Evolutionary conservation across 2,797 vertebrate genomes (phyloP).

Genomic region (Glyptemys insculpta): DNA sequence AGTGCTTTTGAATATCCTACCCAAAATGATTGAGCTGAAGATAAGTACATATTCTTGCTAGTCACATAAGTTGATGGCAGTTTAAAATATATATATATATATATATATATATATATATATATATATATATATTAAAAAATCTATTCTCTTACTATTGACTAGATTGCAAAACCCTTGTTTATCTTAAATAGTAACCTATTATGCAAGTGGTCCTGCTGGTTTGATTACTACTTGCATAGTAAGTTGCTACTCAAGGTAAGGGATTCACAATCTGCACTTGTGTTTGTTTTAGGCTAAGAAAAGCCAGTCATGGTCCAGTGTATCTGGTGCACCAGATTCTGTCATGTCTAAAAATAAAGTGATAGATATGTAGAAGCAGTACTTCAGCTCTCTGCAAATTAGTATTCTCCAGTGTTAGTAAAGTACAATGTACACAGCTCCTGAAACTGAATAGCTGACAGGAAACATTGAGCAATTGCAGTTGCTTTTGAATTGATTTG

Average conservation of each 20-base stretch:
- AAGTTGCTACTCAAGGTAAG: neutral
- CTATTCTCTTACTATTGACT: neutral
- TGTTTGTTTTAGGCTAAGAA: neutral
- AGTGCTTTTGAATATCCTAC: neutral
- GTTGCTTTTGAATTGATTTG: constrained; percentile 14
- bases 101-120: too few species aligned
- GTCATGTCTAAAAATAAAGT: neutral
- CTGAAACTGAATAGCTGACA: neutral
- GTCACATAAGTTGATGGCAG: neutral
- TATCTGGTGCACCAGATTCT: neutral
- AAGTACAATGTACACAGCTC: neutral
- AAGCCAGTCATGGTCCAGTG: neutral
- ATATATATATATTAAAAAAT: neutral
- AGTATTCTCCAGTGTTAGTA: neutral
- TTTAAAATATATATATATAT: neutral
- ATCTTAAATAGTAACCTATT: neutral
- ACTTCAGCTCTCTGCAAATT: neutral
- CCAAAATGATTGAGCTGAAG: neutral
- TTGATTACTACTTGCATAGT: neutral
- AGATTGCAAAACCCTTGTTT: neutral
- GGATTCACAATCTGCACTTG: neutral
- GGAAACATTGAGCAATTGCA: neutral
- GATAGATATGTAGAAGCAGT: neutral
- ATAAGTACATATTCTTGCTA: neutral
- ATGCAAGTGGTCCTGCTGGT: neutral